phyloP scores from a whole-genome alignment of 2,113 vertebrate species.

The Phylloscopus trochilus region DNA sequence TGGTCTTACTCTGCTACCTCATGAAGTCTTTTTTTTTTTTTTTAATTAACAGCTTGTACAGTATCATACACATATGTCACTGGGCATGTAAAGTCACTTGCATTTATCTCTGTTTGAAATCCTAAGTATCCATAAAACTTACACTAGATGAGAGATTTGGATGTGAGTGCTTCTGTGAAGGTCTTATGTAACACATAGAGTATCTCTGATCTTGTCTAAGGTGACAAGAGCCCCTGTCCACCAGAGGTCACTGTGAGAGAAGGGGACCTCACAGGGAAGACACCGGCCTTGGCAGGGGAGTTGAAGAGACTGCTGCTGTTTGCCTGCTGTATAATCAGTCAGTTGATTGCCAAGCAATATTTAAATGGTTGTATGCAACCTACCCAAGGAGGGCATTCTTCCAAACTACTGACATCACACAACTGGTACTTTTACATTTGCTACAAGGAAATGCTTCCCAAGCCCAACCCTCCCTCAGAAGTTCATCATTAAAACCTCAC shows the following conservation, averaged over 20 bases:
- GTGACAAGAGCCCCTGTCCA: neutral
- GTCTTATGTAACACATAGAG: neutral
- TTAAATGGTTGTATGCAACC: neutral
- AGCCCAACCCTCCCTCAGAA: neutral
- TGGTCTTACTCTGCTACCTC: neutral
- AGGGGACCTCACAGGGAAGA: neutral
- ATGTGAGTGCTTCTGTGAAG: neutral
- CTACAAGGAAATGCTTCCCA: conserved; percentile 17
- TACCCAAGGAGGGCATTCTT: neutral
- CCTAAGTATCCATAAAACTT: neutral
- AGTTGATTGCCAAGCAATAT: neutral
- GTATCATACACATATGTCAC: neutral
- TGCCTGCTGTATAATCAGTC: neutral
- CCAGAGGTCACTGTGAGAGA: conserved; percentile 10
- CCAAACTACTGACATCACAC: neutral
- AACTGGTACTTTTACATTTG: neutral
- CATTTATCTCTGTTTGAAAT: neutral
- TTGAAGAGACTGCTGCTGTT: neutral
- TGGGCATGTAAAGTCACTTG: neutral
- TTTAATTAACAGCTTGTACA: neutral
- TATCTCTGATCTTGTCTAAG: neutral
- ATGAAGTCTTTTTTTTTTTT: neutral
- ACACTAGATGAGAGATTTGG: neutral
- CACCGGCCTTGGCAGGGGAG: neutral
- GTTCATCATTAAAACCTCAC: neutral